These are phyloP conservation scores for Tricholauxania praeusta DNA, from an alignment of 2,888 invertebrate species.

Conservation along the genomic window DNA sequence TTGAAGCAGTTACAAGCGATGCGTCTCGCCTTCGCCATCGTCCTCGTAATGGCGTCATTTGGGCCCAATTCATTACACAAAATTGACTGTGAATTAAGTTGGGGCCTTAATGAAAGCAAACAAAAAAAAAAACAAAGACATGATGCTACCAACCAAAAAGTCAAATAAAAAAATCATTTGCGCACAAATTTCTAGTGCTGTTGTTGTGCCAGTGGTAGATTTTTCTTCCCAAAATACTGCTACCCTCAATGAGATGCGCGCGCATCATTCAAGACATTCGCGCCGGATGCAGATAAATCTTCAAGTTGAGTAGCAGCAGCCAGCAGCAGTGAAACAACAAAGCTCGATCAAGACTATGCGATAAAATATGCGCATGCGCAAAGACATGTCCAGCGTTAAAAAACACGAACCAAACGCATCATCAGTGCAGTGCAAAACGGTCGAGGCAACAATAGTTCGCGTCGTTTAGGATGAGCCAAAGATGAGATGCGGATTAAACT, in stretches of 20 bases:
- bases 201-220: not conserved
- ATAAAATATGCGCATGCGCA: constrained; percentile 38
- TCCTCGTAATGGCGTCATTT: constrained; percentile 42
- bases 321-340: constrained; percentile 24
- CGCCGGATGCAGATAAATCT: constrained; percentile 53
- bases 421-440: not conserved
- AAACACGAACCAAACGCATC: not conserved
- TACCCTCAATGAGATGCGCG: not conserved
- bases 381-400: constrained; percentile 16
- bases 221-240: constrained; percentile 5
- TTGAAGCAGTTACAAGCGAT: not conserved
- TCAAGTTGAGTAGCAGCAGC: constrained; percentile 41
- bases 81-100: constrained; percentile 37
- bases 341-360: constrained; percentile 43
- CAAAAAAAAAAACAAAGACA: not conserved
- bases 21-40: constrained; percentile 11
- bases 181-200: constrained; percentile 31
- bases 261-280: constrained; percentile 38
- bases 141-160: constrained; percentile 20
- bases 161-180: constrained; percentile 35
- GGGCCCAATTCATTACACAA: constrained; percentile 43
- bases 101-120: not conserved
- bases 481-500: constrained; percentile 31
- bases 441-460: not conserved
- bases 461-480: not conserved